phyloP scores from a whole-genome alignment of 2,888 invertebrate species.

The Cyrtodaria siliqua region DNA sequence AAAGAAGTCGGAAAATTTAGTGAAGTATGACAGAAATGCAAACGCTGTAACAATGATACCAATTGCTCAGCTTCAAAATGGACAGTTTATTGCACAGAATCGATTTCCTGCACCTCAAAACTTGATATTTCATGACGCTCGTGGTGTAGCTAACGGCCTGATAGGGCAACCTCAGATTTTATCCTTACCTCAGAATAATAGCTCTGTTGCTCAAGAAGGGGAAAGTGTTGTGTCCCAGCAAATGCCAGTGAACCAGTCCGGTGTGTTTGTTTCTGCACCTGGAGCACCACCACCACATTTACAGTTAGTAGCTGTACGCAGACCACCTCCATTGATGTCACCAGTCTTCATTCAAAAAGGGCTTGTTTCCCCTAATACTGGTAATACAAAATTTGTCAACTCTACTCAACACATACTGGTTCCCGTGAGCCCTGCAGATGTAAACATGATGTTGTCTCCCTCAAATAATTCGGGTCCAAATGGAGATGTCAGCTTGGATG shows the following conservation, averaged over 20 bases:
- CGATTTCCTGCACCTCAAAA: slow-evolving; percentile 41
- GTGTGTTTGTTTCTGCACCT: no score
- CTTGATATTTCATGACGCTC: slow-evolving; percentile 44
- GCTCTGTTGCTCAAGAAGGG: slow-evolving; percentile 11
- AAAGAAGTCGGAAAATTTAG: slow-evolving; percentile 6
- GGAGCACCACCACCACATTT: no score
- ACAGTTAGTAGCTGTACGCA: not conserved
- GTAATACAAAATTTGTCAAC: not conserved
- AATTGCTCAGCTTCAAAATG: slow-evolving; percentile 18
- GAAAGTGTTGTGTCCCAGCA: slow-evolving; percentile 7
- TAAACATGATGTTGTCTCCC: not conserved
- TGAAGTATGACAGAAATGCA: slow-evolving; percentile 57
- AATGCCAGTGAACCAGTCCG: slow-evolving; percentile 6
- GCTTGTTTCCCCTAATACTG: not conserved
- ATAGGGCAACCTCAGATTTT: slow-evolving; percentile 35
- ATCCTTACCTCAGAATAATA: slow-evolving; percentile 1
- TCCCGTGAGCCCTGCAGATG: not conserved
- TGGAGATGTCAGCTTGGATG: not conserved
- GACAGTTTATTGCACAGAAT: not conserved
- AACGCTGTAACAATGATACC: slow-evolving; percentile 36
- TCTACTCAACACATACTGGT: slow-evolving; percentile 11
- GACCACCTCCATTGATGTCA: not conserved
- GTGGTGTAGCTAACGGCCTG: slow-evolving; percentile 7
- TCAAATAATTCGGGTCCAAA: no score
- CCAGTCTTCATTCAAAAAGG: slow-evolving; percentile 8